Evolutionary conservation across 2,797 vertebrate species (phyloP).

Genomic region (Acanthiza pusilla): DNA sequence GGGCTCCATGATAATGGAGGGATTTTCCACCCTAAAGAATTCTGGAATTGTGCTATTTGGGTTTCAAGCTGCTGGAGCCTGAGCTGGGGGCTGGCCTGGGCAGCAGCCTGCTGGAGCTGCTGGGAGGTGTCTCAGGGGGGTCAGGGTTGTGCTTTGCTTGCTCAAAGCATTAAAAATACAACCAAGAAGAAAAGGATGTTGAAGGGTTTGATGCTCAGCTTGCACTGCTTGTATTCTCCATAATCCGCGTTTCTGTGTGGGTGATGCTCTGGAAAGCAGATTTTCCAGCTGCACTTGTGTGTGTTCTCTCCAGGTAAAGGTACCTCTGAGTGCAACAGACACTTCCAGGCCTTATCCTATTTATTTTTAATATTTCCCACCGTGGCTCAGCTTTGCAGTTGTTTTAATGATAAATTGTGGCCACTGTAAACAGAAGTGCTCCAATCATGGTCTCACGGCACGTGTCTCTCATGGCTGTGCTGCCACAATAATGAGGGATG

Average conservation of each 20-base stretch:
- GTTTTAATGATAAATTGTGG: slow-evolving; percentile 63
- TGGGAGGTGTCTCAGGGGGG: neutral
- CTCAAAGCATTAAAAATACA: fast-evolving
- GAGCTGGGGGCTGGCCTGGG: neutral
- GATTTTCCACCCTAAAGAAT: fast-evolving
- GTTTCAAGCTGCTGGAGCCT: neutral
- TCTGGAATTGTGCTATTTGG: no score
- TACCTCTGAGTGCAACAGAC: neutral
- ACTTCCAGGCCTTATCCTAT: slow-evolving; percentile 29
- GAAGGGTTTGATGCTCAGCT: neutral
- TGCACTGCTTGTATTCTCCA: neutral
- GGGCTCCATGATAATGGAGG: fast-evolving
- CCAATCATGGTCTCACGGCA: slow-evolving; percentile 60
- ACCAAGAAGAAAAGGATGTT: neutral
- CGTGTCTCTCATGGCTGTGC: slow-evolving; percentile 52
- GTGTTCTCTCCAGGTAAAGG: slow-evolving; percentile 23
- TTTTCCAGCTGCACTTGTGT: neutral
- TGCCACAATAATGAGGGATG: slow-evolving; percentile 64
- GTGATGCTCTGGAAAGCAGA: neutral
- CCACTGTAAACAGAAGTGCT: slow-evolving; percentile 66
- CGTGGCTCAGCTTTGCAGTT: slow-evolving; percentile 31
- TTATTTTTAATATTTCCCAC: slow-evolving; percentile 50
- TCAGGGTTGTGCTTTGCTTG: neutral
- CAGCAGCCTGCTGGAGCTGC: neutral
- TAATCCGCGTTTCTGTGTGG: neutral